Base-by-base conservation (phyloP, 2,888 invertebrate species). In the Atherix ibis region DNA sequence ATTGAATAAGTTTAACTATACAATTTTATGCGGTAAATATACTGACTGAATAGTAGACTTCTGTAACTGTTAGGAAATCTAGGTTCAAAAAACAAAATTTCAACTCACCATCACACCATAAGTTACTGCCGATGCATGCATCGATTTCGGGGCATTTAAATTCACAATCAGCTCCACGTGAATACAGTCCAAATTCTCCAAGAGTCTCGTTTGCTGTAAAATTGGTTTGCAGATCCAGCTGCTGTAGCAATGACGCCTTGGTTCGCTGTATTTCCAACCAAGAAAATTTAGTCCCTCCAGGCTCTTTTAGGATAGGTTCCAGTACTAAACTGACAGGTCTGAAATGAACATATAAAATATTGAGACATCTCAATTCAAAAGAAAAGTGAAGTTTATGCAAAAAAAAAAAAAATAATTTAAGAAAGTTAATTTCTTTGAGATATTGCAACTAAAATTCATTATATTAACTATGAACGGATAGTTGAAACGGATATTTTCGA, bases 261-360 rank as follows among this genome's bases (percentile, higher is more conserved):
- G 73, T 71, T 44, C 76, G 66, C 37, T 63, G 72, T 43, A 77
- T 76, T 52, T 78, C 77, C 52, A 83, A 65, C 83, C 83, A 84
- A 37, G 76, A 73, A 48, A 82, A 72, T n/a, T 73, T 73, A 31
- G 81, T 80, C 33, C 68, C 64, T 18, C 83, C 84, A n/a, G 74
- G 62, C 56, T 83, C 84, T 33, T 68, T 62, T 1, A 74, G 70
- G 14, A 79, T 70, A 53, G 77, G 79, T 47, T 79, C 78, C 15
- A 78, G 56, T 9, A 78, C 56, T 45, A 77, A 65, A 40, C 69
- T 70, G 3, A 73, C 69, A 4, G 73, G 70, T 35, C 70, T 62
- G 30, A 52, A 19, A 30, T 14, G 10, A 29, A 17, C 13, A n/a
- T n/a, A n/a, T n/a, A n/a, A n/a, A n/a, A n/a, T n/a, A n/a, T n/a